These are phyloP conservation scores for Amblyteles armatorius DNA, from an alignment of 2,888 invertebrate species.

Conservation along the genomic window DNA sequence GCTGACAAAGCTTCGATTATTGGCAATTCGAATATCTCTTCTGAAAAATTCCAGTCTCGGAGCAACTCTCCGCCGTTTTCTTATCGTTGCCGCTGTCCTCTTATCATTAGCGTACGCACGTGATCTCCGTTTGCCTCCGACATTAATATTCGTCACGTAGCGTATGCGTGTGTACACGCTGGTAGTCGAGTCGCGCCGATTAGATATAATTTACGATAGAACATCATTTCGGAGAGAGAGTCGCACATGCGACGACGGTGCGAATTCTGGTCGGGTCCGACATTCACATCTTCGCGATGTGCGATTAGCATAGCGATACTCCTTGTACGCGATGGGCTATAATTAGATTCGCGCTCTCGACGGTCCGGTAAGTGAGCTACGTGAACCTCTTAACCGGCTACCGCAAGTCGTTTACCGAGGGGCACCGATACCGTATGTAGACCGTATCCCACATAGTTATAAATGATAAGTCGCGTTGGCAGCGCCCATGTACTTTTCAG, in stretches of 20 bases:
- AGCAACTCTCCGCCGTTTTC: slow-evolving; percentile 6
- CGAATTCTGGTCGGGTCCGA: slow-evolving; percentile 25
- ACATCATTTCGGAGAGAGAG: slow-evolving; percentile 55
- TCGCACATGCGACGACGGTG: neutral
- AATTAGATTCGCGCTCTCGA: slow-evolving; percentile 79
- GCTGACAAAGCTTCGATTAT: slow-evolving; percentile 54
- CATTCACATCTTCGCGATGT: slow-evolving; percentile 56
- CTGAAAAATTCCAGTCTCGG: neutral
- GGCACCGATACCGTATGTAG: too few relatives aligned
- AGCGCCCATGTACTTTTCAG: too few relatives aligned
- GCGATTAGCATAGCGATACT: slow-evolving; percentile 80
- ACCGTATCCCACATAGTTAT: too few relatives aligned
- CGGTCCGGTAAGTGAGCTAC: slow-evolving; percentile 72
- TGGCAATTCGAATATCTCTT: neutral
- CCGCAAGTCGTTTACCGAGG: slow-evolving; percentile 8
- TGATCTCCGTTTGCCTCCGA: slow-evolving; percentile 75
- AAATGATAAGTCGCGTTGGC: too few relatives aligned
- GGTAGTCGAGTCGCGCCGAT: slow-evolving; percentile 67
- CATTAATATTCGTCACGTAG: slow-evolving; percentile 72
- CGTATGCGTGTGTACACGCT: slow-evolving; percentile 41
- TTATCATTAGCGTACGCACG: slow-evolving; percentile 56
- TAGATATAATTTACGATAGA: slow-evolving; percentile 73
- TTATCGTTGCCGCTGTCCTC: slow-evolving; percentile 36
- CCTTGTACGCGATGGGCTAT: slow-evolving; percentile 70
- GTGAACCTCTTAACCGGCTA: slow-evolving; percentile 30